Percentiles rank a stretch among this genome's conserved stretches.
Evolutionary conservation across 2,113 vertebrate species (phyloP).

Genomic region (Suricata suricatta): DNA sequence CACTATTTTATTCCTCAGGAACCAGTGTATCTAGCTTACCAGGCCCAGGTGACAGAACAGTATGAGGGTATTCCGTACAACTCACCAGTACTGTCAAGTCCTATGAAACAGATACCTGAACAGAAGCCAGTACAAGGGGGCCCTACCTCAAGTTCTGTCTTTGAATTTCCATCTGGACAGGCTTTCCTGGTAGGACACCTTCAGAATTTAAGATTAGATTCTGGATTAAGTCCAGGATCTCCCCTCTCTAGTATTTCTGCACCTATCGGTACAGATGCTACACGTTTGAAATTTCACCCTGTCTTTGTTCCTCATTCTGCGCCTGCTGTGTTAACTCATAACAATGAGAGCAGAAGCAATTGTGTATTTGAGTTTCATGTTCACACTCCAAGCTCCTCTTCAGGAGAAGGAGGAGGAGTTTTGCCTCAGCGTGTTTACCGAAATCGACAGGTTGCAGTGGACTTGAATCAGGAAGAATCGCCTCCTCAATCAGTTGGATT

Average conservation of each 20-base stretch:
- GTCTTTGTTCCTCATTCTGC: slow-evolving; percentile 93
- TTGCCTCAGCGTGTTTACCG: slow-evolving; percentile 88
- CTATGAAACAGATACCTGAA: slow-evolving; percentile 84
- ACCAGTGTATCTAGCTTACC: slow-evolving; percentile 87
- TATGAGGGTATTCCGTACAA: slow-evolving; percentile 84
- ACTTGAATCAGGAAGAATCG: slow-evolving; percentile 91
- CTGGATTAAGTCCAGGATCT: slow-evolving; percentile 84
- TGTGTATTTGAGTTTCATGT: slow-evolving; percentile 95
- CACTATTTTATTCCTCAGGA: slow-evolving; percentile 92
- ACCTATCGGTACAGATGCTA: slow-evolving; percentile 85
- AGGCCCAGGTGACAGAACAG: slow-evolving; percentile 85
- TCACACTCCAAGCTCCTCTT: slow-evolving; percentile 85
- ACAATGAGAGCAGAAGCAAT: slow-evolving; percentile 85
- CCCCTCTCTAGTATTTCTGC: slow-evolving; percentile 84
- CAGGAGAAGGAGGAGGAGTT: slow-evolving; percentile 87
- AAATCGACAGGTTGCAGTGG: slow-evolving; percentile 90
- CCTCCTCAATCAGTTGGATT: slow-evolving; percentile 79
- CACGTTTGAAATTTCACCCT: slow-evolving; percentile 88
- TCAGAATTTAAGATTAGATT: slow-evolving; percentile 88
- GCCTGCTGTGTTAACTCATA: slow-evolving; percentile 91
- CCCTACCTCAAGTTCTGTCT: slow-evolving; percentile 88
- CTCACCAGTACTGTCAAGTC: slow-evolving; percentile 77
- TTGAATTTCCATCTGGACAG: slow-evolving; percentile 89
- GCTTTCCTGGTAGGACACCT: slow-evolving; percentile 88
- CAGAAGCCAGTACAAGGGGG: slow-evolving; percentile 83